Percentiles rank a stretch among this genome's conserved stretches.
Conservation (phyloP, 1,140 invertebrate species). For the Mizuhopecten yessoensis region DNA sequence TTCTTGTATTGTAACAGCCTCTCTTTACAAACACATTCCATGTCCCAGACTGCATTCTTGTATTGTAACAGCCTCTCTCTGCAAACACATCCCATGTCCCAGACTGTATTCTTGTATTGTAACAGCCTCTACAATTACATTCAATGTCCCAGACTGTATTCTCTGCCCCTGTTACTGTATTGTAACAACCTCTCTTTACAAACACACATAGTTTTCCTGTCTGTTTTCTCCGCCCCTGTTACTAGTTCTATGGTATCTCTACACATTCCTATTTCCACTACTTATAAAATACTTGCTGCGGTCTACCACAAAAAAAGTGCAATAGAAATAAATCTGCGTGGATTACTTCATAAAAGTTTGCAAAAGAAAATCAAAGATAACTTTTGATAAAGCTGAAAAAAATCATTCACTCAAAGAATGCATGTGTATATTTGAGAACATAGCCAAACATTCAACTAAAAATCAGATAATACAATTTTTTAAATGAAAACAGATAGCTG, state of each 20-base stretch:
- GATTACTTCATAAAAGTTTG: not conserved
- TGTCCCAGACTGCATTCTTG: no score
- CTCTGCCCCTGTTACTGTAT: no score
- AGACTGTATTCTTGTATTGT: no score
- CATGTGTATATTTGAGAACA: not conserved
- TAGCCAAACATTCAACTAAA: not conserved
- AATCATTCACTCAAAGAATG: slow-evolving; percentile 17
- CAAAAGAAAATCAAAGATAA: not conserved
- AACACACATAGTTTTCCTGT: no score
- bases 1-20: no score
- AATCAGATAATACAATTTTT: not conserved
- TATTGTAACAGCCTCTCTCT: no score
- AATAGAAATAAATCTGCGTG: not conserved
- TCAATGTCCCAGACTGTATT: no score
- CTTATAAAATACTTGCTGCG: not conserved
- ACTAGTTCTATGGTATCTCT: not conserved
- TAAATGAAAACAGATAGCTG: not conserved
- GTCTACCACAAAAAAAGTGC: slow-evolving; percentile 22
- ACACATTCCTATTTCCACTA: no score
- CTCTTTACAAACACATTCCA: no score
- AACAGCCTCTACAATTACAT: no score
- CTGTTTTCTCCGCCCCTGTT: not conserved
- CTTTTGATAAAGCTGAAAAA: not conserved
- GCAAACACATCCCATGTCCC: no score
- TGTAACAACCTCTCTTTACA: no score